Evolutionary conservation across 2,113 vertebrate genomes (phyloP).

Genomic region (Sylvietta virens): DNA sequence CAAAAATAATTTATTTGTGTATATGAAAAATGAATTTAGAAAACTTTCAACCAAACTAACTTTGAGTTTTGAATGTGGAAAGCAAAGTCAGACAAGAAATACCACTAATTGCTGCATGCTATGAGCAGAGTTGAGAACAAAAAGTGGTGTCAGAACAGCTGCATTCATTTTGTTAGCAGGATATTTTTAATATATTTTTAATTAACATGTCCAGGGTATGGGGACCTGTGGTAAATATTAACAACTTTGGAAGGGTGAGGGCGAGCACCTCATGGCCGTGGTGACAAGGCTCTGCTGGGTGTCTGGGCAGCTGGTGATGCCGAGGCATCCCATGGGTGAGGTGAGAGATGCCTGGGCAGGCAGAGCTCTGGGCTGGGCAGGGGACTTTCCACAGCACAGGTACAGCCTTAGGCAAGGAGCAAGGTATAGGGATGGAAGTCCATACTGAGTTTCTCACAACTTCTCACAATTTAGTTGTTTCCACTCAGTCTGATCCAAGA

Average conservation of each 20-base stretch:
- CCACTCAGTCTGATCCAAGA: background rate
- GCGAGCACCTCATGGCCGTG: fast-evolving
- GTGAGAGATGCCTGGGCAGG: background rate
- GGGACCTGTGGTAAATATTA: background rate
- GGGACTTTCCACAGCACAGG: no score
- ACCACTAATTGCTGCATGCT: background rate
- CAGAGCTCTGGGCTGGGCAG: background rate
- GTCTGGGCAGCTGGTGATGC: background rate
- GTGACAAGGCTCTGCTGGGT: background rate
- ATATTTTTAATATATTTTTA: background rate
- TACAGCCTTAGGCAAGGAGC: background rate
- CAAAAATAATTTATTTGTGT: background rate
- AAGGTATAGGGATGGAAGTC: background rate
- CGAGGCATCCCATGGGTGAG: background rate
- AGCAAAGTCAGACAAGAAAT: background rate
- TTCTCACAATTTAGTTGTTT: background rate
- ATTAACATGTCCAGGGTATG: background rate
- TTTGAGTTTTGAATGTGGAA: background rate
- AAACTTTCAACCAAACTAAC: background rate
- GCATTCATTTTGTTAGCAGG: background rate
- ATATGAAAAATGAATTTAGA: background rate
- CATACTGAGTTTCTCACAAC: background rate
- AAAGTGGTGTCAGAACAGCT: background rate
- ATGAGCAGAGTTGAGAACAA: background rate
- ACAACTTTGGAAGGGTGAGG: background rate